A percentile compares a stretch with the other conserved stretches of the same genome.
These are phyloP conservation scores for Papilio gigon DNA, from an alignment of 2,888 invertebrate genomes.

Conservation along the genomic window DNA sequence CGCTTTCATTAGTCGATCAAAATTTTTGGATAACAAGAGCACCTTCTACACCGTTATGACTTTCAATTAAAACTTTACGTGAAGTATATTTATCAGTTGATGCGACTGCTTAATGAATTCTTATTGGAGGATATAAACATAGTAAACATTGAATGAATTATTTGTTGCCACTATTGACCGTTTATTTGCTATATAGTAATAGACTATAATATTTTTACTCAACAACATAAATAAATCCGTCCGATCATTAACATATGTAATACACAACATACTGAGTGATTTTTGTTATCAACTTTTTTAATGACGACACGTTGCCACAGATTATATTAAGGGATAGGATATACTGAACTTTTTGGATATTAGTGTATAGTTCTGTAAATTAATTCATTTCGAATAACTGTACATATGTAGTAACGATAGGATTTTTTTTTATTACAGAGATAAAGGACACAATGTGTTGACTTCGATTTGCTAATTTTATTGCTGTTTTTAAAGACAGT, in stretches of 20 bases:
- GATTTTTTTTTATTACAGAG: not conserved
- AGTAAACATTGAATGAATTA: too few species aligned
- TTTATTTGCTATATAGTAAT: not conserved
- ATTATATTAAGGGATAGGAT: not conserved
- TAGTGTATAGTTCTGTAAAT: not conserved
- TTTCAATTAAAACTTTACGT: not conserved
- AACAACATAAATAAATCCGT: constrained; percentile 35
- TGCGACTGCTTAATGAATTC: not conserved
- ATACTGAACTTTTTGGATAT: not conserved
- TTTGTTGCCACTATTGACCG: too few species aligned
- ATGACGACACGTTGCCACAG: not conserved
- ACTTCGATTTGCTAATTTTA: not conserved
- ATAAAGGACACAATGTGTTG: not conserved
- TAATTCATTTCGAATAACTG: too few species aligned
- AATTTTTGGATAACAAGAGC: too few species aligned
- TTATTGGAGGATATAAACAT: not conserved
- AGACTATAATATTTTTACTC: constrained; percentile 21
- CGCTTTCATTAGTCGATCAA: not conserved
- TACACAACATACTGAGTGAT: not conserved
- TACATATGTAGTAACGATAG: constrained; percentile 18
- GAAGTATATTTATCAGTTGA: not conserved
- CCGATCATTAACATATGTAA: constrained; percentile 31
- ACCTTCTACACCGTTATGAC: not conserved
- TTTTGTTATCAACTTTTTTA: constrained; percentile 2
- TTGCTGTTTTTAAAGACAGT: not conserved